Evolutionary conservation across 2,113 vertebrate genomes (phyloP).

Genomic region (Petrocephalus microphthalmus): DNA sequence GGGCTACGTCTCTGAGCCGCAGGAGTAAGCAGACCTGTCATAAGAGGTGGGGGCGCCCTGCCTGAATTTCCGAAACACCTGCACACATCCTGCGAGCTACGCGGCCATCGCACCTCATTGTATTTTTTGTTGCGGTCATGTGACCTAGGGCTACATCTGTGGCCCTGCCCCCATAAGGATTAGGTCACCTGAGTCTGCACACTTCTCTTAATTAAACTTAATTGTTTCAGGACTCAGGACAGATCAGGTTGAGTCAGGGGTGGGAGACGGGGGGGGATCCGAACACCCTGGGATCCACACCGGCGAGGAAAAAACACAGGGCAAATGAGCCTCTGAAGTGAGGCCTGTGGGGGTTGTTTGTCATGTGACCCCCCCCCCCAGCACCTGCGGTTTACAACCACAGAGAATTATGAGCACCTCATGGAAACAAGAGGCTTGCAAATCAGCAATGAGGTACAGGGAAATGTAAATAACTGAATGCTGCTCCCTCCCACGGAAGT

Average conservation of each 20-base stretch:
- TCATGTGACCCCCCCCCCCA: neutral
- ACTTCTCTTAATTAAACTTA: neutral
- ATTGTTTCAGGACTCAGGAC: constrained; percentile 6
- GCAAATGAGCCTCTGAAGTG: neutral
- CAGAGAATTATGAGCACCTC: neutral
- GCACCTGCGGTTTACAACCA: neutral
- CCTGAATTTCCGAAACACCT: neutral
- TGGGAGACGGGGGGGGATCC: neutral
- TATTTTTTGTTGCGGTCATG: neutral
- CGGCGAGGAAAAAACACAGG: neutral
- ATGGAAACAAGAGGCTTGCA: constrained; percentile 23
- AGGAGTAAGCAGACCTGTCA: neutral
- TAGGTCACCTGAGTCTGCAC: neutral
- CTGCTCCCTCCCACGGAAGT: neutral
- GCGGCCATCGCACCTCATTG: neutral
- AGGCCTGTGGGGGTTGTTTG: neutral
- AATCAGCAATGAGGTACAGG: neutral
- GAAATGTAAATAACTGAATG: neutral
- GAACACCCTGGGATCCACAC: neutral
- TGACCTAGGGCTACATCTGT: neutral
- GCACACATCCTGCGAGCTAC: neutral
- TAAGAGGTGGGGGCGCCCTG: neutral
- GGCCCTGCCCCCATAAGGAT: neutral
- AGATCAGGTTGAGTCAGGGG: neutral
- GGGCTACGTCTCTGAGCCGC: neutral